Evolutionary conservation across 1,140 invertebrate genomes (phyloP).

Genomic region (Lordiphosa mommai): DNA sequence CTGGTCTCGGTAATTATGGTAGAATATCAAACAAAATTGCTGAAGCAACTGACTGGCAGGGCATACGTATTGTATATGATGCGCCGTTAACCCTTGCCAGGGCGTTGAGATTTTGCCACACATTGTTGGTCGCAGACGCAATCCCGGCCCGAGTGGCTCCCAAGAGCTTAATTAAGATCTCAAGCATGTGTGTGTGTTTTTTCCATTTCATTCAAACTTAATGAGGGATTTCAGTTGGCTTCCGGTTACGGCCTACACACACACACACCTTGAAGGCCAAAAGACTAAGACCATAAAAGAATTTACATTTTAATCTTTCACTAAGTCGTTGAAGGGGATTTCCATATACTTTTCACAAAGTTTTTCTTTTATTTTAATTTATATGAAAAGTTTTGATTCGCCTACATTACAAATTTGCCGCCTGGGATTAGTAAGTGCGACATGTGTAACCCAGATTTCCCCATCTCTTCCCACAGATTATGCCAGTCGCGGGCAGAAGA

Average conservation of each 20-base stretch:
- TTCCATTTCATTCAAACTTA: slow-evolving; percentile 72
- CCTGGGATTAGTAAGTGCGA: slow-evolving; percentile 48
- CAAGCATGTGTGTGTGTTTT: slow-evolving; percentile 26
- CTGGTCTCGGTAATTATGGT: slow-evolving; percentile 64
- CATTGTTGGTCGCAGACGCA: slow-evolving; percentile 33
- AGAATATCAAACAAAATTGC: slow-evolving; percentile 56
- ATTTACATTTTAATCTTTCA: slow-evolving; percentile 73
- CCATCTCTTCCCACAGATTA: slow-evolving; percentile 70
- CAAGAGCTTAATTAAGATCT: slow-evolving; percentile 73
- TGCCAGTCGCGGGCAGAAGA: slow-evolving; percentile 81
- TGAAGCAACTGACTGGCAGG: slow-evolving; percentile 36
- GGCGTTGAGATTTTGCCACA: slow-evolving; percentile 61
- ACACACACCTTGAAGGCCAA: slow-evolving; percentile 2
- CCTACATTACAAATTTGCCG: slow-evolving; percentile 59
- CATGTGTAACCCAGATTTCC: slow-evolving; percentile 19
- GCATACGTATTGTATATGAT: slow-evolving; percentile 27
- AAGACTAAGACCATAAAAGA: slow-evolving; percentile 27
- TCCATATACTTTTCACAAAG: slow-evolving; percentile 49
- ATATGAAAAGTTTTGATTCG: slow-evolving; percentile 44
- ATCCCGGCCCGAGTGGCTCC: slow-evolving; percentile 57
- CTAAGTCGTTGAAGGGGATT: slow-evolving; percentile 53
- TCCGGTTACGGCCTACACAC: slow-evolving; percentile 2
- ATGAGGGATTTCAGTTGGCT: slow-evolving; percentile 54
- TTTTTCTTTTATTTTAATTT: slow-evolving; percentile 30
- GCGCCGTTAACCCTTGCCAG: slow-evolving; percentile 37